These are phyloP conservation scores for Dione vanillae DNA, from an alignment of 2,888 invertebrate species.

Conservation along the genomic window DNA sequence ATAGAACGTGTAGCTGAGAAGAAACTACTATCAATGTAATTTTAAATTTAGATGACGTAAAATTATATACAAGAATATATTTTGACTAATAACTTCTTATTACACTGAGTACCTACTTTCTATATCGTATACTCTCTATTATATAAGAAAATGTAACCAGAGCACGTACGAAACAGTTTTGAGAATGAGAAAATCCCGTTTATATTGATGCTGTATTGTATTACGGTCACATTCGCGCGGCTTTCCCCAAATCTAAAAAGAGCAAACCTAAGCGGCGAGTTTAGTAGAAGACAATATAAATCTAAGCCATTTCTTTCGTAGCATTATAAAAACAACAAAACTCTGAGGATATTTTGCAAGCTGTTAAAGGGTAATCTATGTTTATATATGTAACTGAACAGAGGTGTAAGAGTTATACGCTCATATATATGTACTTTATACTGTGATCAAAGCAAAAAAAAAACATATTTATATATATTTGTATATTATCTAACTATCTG, in stretches of 20 bases:
- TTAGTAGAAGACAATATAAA: constrained; percentile 31
- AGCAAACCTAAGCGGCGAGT: constrained; percentile 30
- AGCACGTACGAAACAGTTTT: constrained; percentile 11
- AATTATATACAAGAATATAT: neutral
- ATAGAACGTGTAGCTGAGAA: too few species aligned
- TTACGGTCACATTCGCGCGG: constrained; percentile 38
- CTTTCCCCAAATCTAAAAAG: constrained; percentile 36
- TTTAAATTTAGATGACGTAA: neutral
- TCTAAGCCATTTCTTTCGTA: constrained; percentile 19
- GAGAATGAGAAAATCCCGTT: constrained; percentile 25
- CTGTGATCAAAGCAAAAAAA: too few species aligned
- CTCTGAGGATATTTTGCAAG: neutral
- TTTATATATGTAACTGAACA: neutral
- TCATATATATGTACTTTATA: too few species aligned
- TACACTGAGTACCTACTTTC: constrained; percentile 2
- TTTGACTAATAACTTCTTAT: neutral
- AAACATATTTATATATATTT: too few species aligned
- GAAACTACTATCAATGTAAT: neutral
- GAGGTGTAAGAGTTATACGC: neutral
- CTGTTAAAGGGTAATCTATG: constrained; percentile 5
- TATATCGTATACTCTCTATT: neutral
- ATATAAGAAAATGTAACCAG: constrained; percentile 16
- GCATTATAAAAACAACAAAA: constrained; percentile 25
- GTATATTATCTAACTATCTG: too few species aligned
- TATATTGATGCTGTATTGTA: constrained; percentile 24